Evolutionary conservation across 2,888 invertebrate species (phyloP), one percentile per base, ranked within the genome.

Genomic region (Bimastos eiseni): DNA sequence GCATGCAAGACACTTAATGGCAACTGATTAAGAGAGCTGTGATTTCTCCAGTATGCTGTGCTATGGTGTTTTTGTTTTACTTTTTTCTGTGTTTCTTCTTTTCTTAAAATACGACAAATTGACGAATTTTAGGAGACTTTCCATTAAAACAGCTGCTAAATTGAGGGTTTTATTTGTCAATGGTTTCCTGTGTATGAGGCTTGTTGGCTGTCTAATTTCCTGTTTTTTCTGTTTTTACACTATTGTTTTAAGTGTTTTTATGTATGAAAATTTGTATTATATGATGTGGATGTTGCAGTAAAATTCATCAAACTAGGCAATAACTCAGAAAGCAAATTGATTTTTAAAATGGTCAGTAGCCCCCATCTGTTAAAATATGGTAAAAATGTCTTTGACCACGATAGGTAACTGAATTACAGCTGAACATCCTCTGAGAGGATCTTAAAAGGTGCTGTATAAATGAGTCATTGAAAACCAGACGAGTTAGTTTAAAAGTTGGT

Each of bases 391-490:
- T 55, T 55, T 24, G n/a, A n/a, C 30, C 70, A 30, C 17, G 70
- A 70, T 30, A n/a, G 70, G 70, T n/a, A n/a, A 70, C 5, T 70
- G 30, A n/a, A 3, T 30, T 70, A 70, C 30, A 70, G 70, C n/a
- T 70, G 70, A 70, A n/a, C 30, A 70, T 30, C 8, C 70, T 70
- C n/a, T 70, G 70, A 70, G 30, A 30, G 13, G 70, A n/a, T 70
- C 21, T 49, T n/a, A 70, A 8, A n/a, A 70, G 70, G 70, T n/a
- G 3, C 70, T 70, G n/a, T 70, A 70, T n/a, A 30, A 70, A 70
- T 70, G n/a, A 70, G n/a, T 70, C n/a, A n/a, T 70, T 70, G 49
- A 70, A 70, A 70, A 70, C 70, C n/a, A n/a, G 70, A 70, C 70
- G n/a, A n/a, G 49, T 4, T 70, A n/a, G n/a, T 70, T 70, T 30